A percentile compares a stretch with the other conserved stretches of the same genome.
Evolutionary conservation across 2,113 vertebrate genomes (phyloP).

Genomic region (Mirounga angustirostris): DNA sequence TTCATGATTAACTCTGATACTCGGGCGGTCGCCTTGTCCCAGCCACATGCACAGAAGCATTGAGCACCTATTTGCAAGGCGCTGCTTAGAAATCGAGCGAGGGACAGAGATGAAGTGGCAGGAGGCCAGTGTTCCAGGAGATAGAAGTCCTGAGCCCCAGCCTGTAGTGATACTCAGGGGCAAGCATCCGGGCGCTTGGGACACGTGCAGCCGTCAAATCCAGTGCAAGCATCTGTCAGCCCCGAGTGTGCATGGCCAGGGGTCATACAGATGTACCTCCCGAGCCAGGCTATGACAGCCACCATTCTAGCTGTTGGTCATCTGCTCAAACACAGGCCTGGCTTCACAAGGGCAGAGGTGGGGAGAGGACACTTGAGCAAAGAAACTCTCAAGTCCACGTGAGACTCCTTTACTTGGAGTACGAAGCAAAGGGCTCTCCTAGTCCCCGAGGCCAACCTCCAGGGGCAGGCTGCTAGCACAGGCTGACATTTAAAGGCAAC

Average conservation of each 20-base stretch:
- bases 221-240: not conserved
- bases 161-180: not conserved
- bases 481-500: not conserved
- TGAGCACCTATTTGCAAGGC: not conserved
- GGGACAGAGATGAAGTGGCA: not conserved
- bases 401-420: not conserved
- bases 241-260: too few species aligned
- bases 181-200: not conserved
- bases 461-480: not conserved
- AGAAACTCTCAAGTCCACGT: not conserved
- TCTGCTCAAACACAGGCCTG: not conserved
- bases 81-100: not conserved
- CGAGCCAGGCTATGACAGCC: not conserved
- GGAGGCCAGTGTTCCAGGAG: not conserved
- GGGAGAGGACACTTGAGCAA: not conserved
- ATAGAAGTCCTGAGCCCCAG: not conserved
- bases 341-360: not conserved
- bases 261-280: not conserved
- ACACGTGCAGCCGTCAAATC: rapidly evolving
- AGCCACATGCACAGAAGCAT: not conserved
- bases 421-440: not conserved
- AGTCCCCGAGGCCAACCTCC: not conserved
- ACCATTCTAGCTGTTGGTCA: not conserved
- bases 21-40: not conserved
- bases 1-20: not conserved